Evolutionary conservation across 2,888 invertebrate species (phyloP).

Genomic region (Neoascia interrupta): DNA sequence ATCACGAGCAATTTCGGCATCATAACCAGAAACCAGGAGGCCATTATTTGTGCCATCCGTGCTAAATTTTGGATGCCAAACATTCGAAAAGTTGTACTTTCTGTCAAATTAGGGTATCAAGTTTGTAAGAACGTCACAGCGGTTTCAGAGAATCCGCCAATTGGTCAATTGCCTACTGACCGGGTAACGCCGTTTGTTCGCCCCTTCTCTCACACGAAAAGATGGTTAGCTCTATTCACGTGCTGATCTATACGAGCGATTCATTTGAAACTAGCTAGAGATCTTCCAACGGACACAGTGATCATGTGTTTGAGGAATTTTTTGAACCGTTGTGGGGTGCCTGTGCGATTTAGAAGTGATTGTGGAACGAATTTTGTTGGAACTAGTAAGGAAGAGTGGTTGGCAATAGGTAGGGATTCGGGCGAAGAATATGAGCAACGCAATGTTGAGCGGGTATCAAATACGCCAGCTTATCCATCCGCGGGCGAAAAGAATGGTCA

Average conservation of each 20-base stretch:
- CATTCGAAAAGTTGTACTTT: background rate
- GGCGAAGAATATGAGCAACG: constrained; percentile 26
- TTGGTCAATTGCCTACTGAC: background rate
- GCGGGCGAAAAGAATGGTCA: constrained; percentile 64
- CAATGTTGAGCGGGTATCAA: constrained; percentile 60
- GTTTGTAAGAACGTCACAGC: background rate
- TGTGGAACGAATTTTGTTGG: constrained; percentile 11
- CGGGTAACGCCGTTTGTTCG: background rate
- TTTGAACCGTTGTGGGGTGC: constrained; percentile 36
- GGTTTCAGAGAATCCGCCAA: background rate
- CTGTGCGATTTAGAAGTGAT: constrained; percentile 27
- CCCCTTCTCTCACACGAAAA: constrained; percentile 14
- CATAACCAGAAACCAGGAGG: no score
- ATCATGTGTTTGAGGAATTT: constrained; percentile 44
- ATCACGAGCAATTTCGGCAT: constrained; percentile 51
- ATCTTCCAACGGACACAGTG: constrained; percentile 48
- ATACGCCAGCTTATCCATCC: constrained; percentile 39
- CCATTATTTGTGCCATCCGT: background rate
- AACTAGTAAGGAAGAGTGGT: constrained; percentile 29
- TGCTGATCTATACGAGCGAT: constrained; percentile 32
- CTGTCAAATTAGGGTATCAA: no score
- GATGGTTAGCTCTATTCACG: constrained; percentile 58
- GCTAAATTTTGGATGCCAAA: background rate
- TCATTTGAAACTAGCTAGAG: constrained; percentile 40
- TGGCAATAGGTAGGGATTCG: constrained; percentile 8